Conservation (phyloP, 1,140 invertebrate species). For the Conus ventricosus region DNA sequence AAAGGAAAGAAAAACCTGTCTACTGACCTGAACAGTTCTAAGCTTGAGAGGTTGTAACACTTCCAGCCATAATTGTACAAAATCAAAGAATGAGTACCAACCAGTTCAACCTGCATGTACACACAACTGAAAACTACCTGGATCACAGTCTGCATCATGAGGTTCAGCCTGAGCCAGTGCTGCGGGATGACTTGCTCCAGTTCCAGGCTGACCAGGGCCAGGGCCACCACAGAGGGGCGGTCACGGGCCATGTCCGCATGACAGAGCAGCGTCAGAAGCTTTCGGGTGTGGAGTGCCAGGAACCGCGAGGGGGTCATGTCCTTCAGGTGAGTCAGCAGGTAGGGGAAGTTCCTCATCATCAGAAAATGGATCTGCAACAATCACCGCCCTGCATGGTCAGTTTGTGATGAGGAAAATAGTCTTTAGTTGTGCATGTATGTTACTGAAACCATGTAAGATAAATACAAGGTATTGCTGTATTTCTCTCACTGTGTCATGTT, state of each 20-base stretch:
- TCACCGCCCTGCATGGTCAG: too few relatives aligned
- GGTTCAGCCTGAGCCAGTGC: conserved; percentile 66
- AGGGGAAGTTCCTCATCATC: conserved; percentile 68
- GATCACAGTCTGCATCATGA: conserved; percentile 66
- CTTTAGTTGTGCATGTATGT: too few relatives aligned
- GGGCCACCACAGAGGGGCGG: conserved; percentile 62
- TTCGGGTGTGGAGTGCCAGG: conserved; percentile 63
- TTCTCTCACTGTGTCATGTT: too few relatives aligned
- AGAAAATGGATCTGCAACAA: conserved; percentile 69
- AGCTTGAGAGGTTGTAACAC: too few relatives aligned
- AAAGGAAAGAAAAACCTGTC: too few relatives aligned
- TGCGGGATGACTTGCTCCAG: conserved; percentile 63
- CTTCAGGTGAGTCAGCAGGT: conserved; percentile 65
- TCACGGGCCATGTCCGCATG: conserved; percentile 59
- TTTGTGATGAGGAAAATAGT: too few relatives aligned
- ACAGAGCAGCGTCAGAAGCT: conserved; percentile 64
- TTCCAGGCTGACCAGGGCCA: conserved; percentile 71
- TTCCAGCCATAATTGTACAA: too few relatives aligned
- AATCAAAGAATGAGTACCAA: too few relatives aligned
- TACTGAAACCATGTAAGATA: too few relatives aligned
- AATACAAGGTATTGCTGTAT: too few relatives aligned
- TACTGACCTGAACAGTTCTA: too few relatives aligned
- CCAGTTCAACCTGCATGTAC: too few relatives aligned
- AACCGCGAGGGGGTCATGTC: conserved; percentile 70
- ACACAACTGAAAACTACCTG: conserved; percentile 50